A percentile compares a stretch with the other conserved stretches of the same genome.
phyloP scores from a whole-genome alignment of 2,113 vertebrate genomes.

The Alouatta palliata region DNA sequence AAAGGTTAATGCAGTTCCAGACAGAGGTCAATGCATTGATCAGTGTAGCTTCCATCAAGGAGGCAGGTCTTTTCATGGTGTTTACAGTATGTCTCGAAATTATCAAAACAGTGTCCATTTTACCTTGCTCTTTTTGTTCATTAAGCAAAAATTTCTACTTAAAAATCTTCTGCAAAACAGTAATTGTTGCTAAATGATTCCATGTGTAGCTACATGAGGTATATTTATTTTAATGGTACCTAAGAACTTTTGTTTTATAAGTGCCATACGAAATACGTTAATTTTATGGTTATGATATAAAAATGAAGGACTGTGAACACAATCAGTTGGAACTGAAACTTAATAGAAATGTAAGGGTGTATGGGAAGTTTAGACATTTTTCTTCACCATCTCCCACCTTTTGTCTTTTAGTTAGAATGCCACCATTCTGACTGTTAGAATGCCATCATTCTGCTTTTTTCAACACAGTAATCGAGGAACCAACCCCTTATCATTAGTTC shows the following conservation, averaged over 20 bases:
- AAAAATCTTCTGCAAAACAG: background rate
- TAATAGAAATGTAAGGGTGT: background rate
- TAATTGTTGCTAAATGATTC: constrained; percentile 17
- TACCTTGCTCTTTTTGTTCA: background rate
- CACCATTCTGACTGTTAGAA: background rate
- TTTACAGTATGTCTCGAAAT: constrained; percentile 50
- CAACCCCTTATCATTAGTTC: background rate
- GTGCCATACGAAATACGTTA: background rate
- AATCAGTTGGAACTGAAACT: background rate
- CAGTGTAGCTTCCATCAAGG: constrained; percentile 7
- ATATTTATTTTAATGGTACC: background rate
- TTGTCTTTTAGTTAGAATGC: background rate
- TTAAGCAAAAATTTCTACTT: constrained; percentile 7
- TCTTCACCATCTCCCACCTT: background rate
- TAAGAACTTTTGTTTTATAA: constrained; percentile 4
- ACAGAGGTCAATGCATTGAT: constrained; percentile 49
- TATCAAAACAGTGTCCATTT: constrained; percentile 52
- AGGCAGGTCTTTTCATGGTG: constrained; percentile 1
- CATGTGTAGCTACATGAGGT: background rate
- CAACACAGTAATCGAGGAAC: background rate
- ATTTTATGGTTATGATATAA: background rate
- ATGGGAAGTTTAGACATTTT: background rate
- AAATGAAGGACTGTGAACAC: constrained; percentile 3
- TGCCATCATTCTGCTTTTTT: background rate
- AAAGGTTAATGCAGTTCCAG: constrained; percentile 53